These are phyloP conservation scores for Spatula clypeata DNA, from an alignment of 2,797 vertebrate species.

Conservation along the genomic window DNA sequence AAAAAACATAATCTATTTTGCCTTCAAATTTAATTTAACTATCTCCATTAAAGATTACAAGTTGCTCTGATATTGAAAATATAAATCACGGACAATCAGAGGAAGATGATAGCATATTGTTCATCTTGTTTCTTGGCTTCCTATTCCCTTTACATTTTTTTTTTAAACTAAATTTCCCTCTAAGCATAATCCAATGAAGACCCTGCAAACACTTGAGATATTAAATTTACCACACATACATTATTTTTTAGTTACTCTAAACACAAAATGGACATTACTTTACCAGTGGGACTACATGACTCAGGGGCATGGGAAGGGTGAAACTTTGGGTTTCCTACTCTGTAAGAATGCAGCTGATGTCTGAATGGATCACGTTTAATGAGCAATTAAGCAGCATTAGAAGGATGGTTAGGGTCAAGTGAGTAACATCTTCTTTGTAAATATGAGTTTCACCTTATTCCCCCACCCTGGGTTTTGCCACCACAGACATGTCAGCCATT, in stretches of 20 bases:
- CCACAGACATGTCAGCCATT: background rate
- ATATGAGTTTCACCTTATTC: background rate
- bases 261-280: background rate
- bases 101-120: constrained; percentile 38
- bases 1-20: constrained; percentile 58
- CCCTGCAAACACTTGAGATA: fast-evolving
- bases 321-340: background rate
- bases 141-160: background rate
- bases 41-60: constrained; percentile 78
- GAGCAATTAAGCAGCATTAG: background rate
- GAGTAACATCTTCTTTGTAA: background rate
- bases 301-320: background rate
- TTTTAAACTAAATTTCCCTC: background rate
- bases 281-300: background rate
- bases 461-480: background rate
- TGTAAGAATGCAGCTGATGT: background rate
- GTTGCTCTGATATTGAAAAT: constrained; percentile 64
- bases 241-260: background rate
- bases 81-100: constrained; percentile 69
- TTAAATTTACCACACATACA: fast-evolving
- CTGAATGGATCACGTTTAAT: background rate
- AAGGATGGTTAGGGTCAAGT: background rate
- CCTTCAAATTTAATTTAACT: constrained; percentile 80
- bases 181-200: background rate
- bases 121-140: constrained; percentile 13